A percentile compares a stretch with the other conserved stretches of the same genome.
Conservation (phyloP, 1,140 invertebrate species). For the Phortica variegata region DNA sequence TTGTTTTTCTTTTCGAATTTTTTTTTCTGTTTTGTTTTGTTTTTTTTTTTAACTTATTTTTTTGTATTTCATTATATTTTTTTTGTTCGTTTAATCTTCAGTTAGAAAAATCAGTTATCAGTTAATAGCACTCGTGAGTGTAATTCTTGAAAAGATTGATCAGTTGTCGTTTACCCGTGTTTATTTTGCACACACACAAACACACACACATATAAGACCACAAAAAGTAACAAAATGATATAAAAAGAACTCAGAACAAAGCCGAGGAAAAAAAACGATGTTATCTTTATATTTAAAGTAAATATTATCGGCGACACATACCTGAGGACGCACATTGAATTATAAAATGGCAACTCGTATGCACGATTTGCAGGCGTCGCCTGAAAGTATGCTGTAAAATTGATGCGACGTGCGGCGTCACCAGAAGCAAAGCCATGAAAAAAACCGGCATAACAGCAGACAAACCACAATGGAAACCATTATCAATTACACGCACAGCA, state of each 20-base stretch:
- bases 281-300: conserved; percentile 24
- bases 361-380: conserved; percentile 18
- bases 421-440: conserved; percentile 1
- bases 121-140: no score
- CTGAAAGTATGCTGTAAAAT: conserved; percentile 31
- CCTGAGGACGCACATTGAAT: conserved; percentile 38
- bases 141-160: neutral
- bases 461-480: conserved; percentile 52
- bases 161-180: neutral
- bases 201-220: conserved; percentile 1
- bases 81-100: conserved; percentile 11
- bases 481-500: conserved; percentile 53
- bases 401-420: conserved; percentile 21
- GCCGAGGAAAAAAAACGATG: conserved; percentile 18
- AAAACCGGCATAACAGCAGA: conserved; percentile 1
- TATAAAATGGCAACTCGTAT: conserved; percentile 19
- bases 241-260: no score
- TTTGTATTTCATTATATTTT: conserved; percentile 24
- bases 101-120: conserved; percentile 12
- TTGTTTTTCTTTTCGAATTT: no score
- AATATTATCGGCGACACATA: no score
- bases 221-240: conserved; percentile 1
- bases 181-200: neutral
- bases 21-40: conserved; percentile 15
- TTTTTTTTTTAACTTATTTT: conserved; percentile 10